Conservation (phyloP, 2,888 invertebrate genomes). For the Electrophaes corylata region DNA sequence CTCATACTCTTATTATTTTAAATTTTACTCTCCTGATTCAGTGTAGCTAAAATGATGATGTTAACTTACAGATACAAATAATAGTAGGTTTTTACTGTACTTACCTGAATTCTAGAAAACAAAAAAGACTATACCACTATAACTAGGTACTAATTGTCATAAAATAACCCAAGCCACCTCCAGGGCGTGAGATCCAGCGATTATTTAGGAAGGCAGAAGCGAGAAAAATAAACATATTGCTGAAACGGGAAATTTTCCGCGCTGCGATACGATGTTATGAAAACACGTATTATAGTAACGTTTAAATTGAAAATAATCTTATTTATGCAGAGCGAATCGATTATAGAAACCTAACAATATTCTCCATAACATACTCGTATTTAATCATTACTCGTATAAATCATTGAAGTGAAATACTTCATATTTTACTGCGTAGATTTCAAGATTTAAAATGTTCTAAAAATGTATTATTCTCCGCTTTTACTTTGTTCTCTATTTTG, state of each 20-base stretch:
- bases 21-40: too few species aligned
- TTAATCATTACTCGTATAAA: too few species aligned
- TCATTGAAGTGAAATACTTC: background rate
- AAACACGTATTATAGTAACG: conserved; percentile 1
- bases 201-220: conserved; percentile 11
- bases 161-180: background rate
- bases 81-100: too few species aligned
- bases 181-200: conserved; percentile 9
- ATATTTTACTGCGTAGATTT: background rate
- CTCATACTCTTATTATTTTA: too few species aligned
- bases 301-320: conserved; percentile 6
- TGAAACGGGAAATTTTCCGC: background rate
- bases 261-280: conserved; percentile 1
- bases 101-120: too few species aligned
- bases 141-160: too few species aligned
- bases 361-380: background rate
- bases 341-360: background rate
- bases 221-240: conserved; percentile 11
- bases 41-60: too few species aligned
- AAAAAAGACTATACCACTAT: too few species aligned
- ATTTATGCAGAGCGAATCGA: conserved; percentile 6
- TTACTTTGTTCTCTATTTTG: background rate
- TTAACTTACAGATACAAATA: too few species aligned
- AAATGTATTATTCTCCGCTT: background rate
- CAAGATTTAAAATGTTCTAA: too few species aligned